A percentile compares a stretch with the other conserved stretches of the same genome.
These are phyloP conservation scores for Hydractinia symbiolongicarpus DNA, from an alignment of 30 jellyfish, hydroid and myxozoan species.

Conservation along the genomic window DNA sequence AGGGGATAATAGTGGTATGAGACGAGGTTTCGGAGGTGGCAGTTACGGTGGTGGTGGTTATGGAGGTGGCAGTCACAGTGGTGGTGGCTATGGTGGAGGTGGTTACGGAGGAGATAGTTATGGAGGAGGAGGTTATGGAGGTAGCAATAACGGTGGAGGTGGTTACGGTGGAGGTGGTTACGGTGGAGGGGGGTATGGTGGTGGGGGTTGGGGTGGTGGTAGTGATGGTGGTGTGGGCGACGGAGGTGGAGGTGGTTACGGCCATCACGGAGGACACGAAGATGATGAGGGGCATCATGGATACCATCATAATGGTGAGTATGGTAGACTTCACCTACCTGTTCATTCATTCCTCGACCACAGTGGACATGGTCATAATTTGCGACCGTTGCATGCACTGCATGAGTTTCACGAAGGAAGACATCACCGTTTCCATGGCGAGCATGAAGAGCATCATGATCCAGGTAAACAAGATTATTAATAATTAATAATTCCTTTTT, in stretches of 20 bases:
- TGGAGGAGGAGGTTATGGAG: slow-evolving; percentile 16
- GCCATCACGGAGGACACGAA: slow-evolving; percentile 12
- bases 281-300: slow-evolving; percentile 22
- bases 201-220: background rate
- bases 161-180: slow-evolving; percentile 44
- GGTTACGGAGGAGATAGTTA: background rate
- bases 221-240: slow-evolving; percentile 10
- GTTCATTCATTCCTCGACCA: slow-evolving; percentile 3
- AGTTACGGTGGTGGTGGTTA: background rate
- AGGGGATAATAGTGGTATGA: background rate
- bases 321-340: slow-evolving; percentile 10
- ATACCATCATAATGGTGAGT: background rate
- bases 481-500: background rate
- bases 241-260: background rate
- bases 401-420: background rate
- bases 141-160: slow-evolving; percentile 51
- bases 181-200: slow-evolving; percentile 40
- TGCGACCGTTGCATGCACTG: slow-evolving; percentile 36
- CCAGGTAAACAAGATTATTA: background rate
- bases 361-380: slow-evolving; percentile 22
- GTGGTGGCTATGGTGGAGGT: slow-evolving; percentile 16
- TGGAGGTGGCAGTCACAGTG: slow-evolving; percentile 20
- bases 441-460: background rate
- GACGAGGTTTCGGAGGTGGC: slow-evolving; percentile 14
- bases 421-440: slow-evolving; percentile 5